phyloP scores from a whole-genome alignment of 1,140 invertebrate genomes.

The Drosophila erecta region DNA sequence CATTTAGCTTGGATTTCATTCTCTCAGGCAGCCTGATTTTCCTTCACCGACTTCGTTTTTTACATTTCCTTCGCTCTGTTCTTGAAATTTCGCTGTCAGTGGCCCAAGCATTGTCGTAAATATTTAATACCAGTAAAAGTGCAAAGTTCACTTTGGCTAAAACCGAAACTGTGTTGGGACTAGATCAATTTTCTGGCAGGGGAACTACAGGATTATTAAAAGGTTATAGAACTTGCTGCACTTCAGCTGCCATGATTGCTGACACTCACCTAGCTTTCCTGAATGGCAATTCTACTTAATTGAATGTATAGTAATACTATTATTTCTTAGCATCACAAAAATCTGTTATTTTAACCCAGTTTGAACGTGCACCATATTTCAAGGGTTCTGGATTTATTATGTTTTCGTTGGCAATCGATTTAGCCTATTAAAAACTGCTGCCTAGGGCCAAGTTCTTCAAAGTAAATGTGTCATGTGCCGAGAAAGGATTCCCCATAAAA shows the following conservation, averaged over 20 bases:
- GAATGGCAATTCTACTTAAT: no score
- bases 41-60: slow-evolving; percentile 24
- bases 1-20: slow-evolving; percentile 69
- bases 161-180: slow-evolving; percentile 50
- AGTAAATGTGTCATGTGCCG: slow-evolving; percentile 48
- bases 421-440: slow-evolving; percentile 39
- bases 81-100: slow-evolving; percentile 41
- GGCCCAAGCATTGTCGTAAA: slow-evolving; percentile 56
- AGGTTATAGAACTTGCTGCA: slow-evolving; percentile 3
- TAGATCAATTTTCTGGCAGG: slow-evolving; percentile 29
- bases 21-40: slow-evolving; percentile 49
- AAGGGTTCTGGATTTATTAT: slow-evolving; percentile 24
- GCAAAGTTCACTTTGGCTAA: slow-evolving; percentile 74
- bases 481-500: slow-evolving; percentile 38
- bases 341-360: background rate
- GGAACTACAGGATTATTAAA: background rate
- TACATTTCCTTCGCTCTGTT: slow-evolving; percentile 18
- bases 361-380: slow-evolving; percentile 5
- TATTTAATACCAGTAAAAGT: slow-evolving; percentile 76
- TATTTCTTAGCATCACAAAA: no score
- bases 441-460: slow-evolving; percentile 31
- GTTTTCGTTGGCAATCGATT: slow-evolving; percentile 21
- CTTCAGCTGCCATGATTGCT: background rate
- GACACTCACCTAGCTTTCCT: no score
- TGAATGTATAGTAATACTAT: no score